Percentiles rank a stretch among this genome's conserved stretches.
Evolutionary conservation across 2,797 vertebrate species (phyloP).

Genomic region (Sparus aurata): DNA sequence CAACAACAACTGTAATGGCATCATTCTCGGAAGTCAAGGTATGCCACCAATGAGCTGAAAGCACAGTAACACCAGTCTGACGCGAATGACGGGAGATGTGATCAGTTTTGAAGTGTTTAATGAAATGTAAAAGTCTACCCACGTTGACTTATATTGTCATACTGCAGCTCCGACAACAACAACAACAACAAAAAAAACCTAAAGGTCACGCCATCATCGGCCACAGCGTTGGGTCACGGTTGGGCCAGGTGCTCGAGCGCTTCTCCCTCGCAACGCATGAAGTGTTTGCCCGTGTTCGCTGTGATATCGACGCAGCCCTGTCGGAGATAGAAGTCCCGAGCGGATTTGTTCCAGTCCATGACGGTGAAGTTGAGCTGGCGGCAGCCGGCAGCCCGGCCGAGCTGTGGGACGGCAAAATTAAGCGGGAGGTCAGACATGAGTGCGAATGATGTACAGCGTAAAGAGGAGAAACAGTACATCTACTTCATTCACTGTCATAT

Average conservation of each 20-base stretch:
- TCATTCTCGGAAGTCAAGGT: too few species aligned
- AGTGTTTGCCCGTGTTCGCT: slow-evolving; percentile 81
- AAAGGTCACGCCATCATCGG: slow-evolving; percentile 1
- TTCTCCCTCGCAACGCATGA: slow-evolving; percentile 83
- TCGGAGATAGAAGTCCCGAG: slow-evolving; percentile 86
- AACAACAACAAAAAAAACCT: too few species aligned
- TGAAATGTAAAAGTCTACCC: too few species aligned
- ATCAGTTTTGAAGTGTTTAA: too few species aligned
- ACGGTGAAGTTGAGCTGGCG: slow-evolving; percentile 85
- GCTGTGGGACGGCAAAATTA: slow-evolving; percentile 59
- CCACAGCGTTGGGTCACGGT: slow-evolving; percentile 30
- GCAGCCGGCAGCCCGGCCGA: slow-evolving; percentile 86
- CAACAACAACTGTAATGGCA: too few species aligned
- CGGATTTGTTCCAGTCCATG: slow-evolving; percentile 87
- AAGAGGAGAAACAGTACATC: not conserved
- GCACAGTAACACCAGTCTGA: too few species aligned
- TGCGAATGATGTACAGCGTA: not conserved
- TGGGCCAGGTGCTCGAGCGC: slow-evolving; percentile 82
- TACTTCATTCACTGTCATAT: too few species aligned
- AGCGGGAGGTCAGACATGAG: not conserved
- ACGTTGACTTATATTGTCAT: not conserved
- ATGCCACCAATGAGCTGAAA: too few species aligned
- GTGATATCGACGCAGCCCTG: slow-evolving; percentile 85
- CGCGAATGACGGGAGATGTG: too few species aligned
- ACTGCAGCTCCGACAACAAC: not conserved